Base-by-base conservation (phyloP, 2,797 vertebrate genomes). In the Lepilemur septentrionalis region DNA sequence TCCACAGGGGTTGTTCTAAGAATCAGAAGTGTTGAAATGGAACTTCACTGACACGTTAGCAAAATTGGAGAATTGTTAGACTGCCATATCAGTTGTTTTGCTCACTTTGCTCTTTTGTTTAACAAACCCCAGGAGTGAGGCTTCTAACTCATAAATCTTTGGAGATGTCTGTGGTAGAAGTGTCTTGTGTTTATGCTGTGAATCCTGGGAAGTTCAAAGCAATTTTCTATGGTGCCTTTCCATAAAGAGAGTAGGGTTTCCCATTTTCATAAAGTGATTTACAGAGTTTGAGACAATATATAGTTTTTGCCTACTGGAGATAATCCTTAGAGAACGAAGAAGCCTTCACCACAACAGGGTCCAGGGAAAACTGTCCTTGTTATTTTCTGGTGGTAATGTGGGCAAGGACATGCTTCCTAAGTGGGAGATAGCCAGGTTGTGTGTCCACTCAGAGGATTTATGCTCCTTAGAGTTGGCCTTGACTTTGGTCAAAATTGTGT, bases 21-120 rank as follows among this genome's bases (percentile, higher is more conserved):
- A 96, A n/a, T 88, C 97, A 92, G 81, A 96, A 94, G 88, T 75
- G 92, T 88, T 67, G 81, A 97, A 86, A 89, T 87, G 38, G 89
- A 96, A 63, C 95, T 96, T 97, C 43, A 97, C 61, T 76, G 88
- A 52, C 52, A 93, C 8, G 4, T 97, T 95, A 7, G 38, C 69
- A 80, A 84, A 83, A 91, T 46, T 89, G 81, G 78, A 43, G 57
- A 90, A n/a, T 57, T 73, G 32, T 87, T 93, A 35, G 69, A 63
- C 70, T 94, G n/a, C 83, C 46, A 22, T 43, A 72, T 69, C 91
- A 69, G 72, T 96, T 89, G 32, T 78, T 89, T 88, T 15, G 0
- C 52, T 95, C 11, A 59, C 43, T 89, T 95, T 18, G 32, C 81
- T 98, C 95, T 78, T 52, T 91, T 89, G 38, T 57, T 97, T 86